A percentile compares a stretch with the other conserved stretches of the same genome.
Evolutionary conservation across 1,140 invertebrate genomes (phyloP).

Genomic region (Zaprionus africanus): DNA sequence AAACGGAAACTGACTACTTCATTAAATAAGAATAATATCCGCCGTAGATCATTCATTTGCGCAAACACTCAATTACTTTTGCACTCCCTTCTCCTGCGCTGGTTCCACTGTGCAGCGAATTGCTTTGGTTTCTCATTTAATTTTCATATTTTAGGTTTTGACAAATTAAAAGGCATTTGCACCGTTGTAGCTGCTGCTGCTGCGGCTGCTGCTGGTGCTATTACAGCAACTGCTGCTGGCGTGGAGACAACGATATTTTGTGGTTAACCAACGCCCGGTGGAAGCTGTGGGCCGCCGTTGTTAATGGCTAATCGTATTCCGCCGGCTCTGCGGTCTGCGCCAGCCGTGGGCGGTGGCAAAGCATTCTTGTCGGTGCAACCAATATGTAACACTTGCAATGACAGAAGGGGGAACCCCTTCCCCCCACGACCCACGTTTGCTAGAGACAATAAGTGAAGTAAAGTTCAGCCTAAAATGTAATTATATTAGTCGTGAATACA

Average conservation of each 20-base stretch:
- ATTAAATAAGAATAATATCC: conserved; percentile 3
- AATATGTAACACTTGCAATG: conserved; percentile 4
- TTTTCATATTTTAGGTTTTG: conserved; percentile 83
- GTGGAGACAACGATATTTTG: conserved; percentile 71
- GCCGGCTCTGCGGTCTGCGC: conserved; percentile 46
- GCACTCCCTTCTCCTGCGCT: not conserved
- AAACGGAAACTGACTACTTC: not conserved
- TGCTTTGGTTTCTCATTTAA: conserved; percentile 81
- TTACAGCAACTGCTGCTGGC: not conserved
- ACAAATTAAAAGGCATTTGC: conserved; percentile 83
- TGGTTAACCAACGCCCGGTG: conserved; percentile 73
- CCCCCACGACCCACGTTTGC: too few species aligned
- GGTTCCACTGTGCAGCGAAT: conserved; percentile 59
- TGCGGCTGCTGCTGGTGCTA: not conserved
- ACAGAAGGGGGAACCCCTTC: not conserved
- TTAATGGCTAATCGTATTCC: conserved; percentile 73
- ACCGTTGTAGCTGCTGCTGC: conserved; percentile 66
- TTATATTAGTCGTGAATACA: not conserved
- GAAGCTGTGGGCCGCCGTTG: conserved; percentile 75
- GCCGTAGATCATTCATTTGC: not conserved
- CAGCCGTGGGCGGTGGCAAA: conserved; percentile 40
- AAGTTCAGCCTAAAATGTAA: not conserved
- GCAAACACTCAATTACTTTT: conserved; percentile 1
- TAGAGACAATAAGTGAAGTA: not conserved
- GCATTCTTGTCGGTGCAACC: conserved; percentile 29